Evolutionary conservation across 2,113 vertebrate species (phyloP).

Genomic region (Notarius lentiginosus): DNA sequence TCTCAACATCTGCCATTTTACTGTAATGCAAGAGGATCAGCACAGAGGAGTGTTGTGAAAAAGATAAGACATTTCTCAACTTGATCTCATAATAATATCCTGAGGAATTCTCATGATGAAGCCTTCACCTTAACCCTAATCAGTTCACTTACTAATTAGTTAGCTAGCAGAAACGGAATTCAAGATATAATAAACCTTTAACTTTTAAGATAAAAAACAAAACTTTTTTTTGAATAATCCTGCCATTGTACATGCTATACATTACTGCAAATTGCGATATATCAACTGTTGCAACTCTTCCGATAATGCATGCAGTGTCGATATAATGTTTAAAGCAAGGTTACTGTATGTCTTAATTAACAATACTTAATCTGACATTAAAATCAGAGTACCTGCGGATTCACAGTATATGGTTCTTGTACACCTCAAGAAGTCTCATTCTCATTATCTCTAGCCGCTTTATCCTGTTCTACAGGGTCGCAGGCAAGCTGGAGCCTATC

Average conservation of each 20-base stretch:
- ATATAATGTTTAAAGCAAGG: not conserved
- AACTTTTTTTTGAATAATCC: too few species aligned
- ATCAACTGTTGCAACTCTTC: not conserved
- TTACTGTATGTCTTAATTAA: not conserved
- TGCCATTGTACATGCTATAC: not conserved
- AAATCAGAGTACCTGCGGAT: not conserved
- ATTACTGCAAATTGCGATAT: not conserved
- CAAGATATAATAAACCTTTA: not conserved
- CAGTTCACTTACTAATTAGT: not conserved
- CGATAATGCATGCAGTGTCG: not conserved
- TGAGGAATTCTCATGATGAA: not conserved
- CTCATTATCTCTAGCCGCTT: too few species aligned
- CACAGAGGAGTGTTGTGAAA: not conserved
- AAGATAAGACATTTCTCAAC: not conserved
- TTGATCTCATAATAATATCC: not conserved
- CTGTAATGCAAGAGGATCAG: not conserved
- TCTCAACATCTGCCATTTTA: not conserved
- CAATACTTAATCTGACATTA: not conserved
- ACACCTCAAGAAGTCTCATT: conserved; percentile 31
- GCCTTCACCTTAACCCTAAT: not conserved
- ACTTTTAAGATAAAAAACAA: too few species aligned
- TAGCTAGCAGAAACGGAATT: not conserved
- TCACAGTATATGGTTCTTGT: not conserved
- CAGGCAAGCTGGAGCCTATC: too few species aligned
- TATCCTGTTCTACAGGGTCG: too few species aligned